Evolutionary conservation across 2,113 vertebrate genomes (phyloP), one percentile per base, ranked within the genome.

Genomic region (Heptranchias perlo): DNA sequence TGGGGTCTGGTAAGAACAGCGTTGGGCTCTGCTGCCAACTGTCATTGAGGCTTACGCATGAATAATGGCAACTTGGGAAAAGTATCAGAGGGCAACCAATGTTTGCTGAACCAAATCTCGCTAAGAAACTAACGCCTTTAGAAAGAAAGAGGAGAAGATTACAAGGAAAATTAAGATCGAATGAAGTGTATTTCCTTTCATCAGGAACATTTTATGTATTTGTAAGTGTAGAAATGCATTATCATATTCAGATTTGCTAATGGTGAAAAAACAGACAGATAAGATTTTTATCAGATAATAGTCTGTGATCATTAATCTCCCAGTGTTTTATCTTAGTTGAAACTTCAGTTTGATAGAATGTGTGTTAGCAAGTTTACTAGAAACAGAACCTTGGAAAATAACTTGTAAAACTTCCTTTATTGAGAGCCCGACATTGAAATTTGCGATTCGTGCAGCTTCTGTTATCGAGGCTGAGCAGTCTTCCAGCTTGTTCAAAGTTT

Each of bases 401-500:
- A 91, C 73, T 95, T 69, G 65, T 52, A 67, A 52, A 95, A 69
- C 44, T 69, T 52, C 94, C 94, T 95, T 95, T 44, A 44, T 44
- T 69, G 47, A 69, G 65, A 62, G 62, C 47, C 44, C 31, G 44
- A 69, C 94, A 95, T 95, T 95, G 94, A 67, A 95, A 95, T 95
- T 91, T 91, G 52, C 25, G 47, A 31, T 91, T 69, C 52, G 44
- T 95, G 16, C 44, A 95, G 94, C 94, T 52, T 52, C 64, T 69
- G 94, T 67, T 69, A 52, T 69, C 47, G 39, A 67, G 94, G 25
- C 47, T 95, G 65, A 95, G 47, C 64, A 69, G 94, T 95, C 65
- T 69, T 95, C 44, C 94, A 52, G 94, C 64, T 95, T 95, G 94
- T 95, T 95, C 65, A 69, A 49, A 95, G 65, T 69, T 95, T 95